phyloP scores from a whole-genome alignment of 2,888 invertebrate species.

The Diogma glabrata region DNA sequence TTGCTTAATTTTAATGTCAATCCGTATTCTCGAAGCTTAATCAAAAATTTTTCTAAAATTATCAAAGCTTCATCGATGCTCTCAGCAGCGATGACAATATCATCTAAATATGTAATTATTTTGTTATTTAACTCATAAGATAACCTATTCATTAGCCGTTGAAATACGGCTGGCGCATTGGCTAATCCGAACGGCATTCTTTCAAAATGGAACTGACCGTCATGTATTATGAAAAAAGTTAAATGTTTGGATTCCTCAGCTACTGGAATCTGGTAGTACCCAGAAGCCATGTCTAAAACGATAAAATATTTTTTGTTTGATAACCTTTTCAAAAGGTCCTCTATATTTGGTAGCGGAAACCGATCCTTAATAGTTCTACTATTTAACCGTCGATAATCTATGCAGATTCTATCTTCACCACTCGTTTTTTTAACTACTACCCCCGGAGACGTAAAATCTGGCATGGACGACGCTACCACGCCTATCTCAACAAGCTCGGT shows the following conservation, averaged over 20 bases:
- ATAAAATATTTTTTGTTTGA: too few species aligned
- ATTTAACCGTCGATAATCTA: constrained; percentile 26
- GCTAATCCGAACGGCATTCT: too few species aligned
- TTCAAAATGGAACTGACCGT: background rate
- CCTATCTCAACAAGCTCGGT: too few species aligned
- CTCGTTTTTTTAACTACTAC: constrained; percentile 22
- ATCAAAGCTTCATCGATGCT: background rate
- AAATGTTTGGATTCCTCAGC: background rate
- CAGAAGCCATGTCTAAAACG: too few species aligned
- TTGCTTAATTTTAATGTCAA: background rate
- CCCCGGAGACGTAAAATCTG: constrained; percentile 19
- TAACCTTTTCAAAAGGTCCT: too few species aligned
- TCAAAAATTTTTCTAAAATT: background rate
- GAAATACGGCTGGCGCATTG: background rate
- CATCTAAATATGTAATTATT: background rate
- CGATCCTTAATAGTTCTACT: constrained; percentile 24
- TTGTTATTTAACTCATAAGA: background rate
- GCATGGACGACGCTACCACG: too few species aligned
- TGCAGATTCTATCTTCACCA: constrained; percentile 19
- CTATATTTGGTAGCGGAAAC: too few species aligned
- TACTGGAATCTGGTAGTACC: too few species aligned
- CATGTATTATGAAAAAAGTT: background rate
- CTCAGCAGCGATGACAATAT: too few species aligned
- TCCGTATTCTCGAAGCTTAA: background rate
- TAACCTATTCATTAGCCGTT: background rate